Conservation (phyloP, 1,140 invertebrate genomes). For the Atta cephalotes region DNA sequence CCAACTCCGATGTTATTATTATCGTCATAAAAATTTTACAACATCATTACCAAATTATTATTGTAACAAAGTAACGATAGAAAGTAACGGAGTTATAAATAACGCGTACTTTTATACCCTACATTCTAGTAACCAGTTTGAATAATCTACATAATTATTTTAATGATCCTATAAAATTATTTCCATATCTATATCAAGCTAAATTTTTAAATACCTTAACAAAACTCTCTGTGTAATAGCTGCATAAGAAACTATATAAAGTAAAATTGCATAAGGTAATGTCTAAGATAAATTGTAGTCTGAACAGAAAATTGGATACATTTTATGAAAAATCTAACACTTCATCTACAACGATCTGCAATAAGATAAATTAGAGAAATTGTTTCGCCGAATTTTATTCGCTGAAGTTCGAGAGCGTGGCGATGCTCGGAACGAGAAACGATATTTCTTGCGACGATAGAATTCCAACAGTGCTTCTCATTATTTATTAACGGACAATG, state of each 20-base stretch:
- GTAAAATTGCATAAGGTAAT: neutral
- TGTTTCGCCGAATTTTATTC: conserved; percentile 27
- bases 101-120: too few relatives aligned
- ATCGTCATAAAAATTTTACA: too few relatives aligned
- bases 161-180: too few relatives aligned
- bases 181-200: too few relatives aligned
- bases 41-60: too few relatives aligned
- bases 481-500: conserved; percentile 53
- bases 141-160: too few relatives aligned
- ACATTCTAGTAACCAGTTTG: too few relatives aligned
- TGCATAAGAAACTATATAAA: neutral
- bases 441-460: conserved; percentile 41
- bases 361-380: conserved; percentile 14
- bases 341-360: conserved; percentile 8
- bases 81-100: too few relatives aligned
- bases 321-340: conserved; percentile 28
- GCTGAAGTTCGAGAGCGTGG: conserved; percentile 16
- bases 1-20: too few relatives aligned
- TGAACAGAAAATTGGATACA: neutral
- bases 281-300: neutral
- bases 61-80: too few relatives aligned
- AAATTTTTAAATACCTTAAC: too few relatives aligned
- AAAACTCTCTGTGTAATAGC: neutral
- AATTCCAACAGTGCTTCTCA: conserved; percentile 27
- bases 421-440: conserved; percentile 21